Evolutionary conservation across 2,113 vertebrate species (phyloP).

Genomic region (Saimiri boliviensis): DNA sequence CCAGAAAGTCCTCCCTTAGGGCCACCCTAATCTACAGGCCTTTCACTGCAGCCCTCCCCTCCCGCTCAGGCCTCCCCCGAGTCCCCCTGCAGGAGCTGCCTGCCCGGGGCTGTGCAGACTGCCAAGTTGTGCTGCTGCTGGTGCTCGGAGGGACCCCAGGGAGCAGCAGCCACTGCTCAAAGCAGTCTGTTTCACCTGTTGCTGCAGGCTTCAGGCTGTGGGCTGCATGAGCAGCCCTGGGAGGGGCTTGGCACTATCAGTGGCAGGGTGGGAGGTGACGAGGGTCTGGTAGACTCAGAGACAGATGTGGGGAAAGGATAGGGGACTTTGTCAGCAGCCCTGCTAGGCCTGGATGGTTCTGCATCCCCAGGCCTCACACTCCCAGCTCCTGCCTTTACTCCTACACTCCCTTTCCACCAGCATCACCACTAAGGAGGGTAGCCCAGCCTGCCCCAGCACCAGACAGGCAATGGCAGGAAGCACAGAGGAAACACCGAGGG

Average conservation of each 20-base stretch:
- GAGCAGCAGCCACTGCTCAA: background rate
- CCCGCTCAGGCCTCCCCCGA: background rate
- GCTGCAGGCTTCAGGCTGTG: background rate
- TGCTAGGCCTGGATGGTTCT: background rate
- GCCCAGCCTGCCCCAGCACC: background rate
- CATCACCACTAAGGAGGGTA: background rate
- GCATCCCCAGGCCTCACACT: no score
- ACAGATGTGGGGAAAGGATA: background rate
- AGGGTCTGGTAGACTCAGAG: background rate
- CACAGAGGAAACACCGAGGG: background rate
- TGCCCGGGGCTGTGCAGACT: background rate
- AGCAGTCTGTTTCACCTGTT: background rate
- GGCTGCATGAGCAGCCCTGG: background rate
- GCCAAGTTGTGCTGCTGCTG: background rate
- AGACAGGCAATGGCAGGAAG: background rate
- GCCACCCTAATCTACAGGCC: background rate
- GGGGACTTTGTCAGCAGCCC: background rate
- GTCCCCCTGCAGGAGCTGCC: background rate
- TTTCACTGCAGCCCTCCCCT: background rate
- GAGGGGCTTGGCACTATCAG: background rate
- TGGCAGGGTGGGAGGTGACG: fast-evolving
- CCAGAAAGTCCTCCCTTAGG: background rate
- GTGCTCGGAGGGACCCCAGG: background rate
- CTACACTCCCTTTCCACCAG: background rate
- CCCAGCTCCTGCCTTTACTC: background rate